Conservation (phyloP, 2,888 invertebrate genomes). For the Agriotes lineatus region DNA sequence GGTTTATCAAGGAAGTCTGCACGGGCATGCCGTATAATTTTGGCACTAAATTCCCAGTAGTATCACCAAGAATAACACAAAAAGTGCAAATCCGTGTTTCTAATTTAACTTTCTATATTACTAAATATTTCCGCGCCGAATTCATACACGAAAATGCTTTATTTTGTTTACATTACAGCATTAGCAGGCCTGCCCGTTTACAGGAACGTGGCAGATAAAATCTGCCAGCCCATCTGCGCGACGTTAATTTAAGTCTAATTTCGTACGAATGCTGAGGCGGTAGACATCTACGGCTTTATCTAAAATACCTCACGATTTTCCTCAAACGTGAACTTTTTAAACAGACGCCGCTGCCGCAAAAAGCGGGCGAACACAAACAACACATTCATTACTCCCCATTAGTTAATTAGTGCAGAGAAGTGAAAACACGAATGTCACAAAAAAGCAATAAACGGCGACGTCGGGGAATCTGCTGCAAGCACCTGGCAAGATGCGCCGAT, state of each 20-base stretch:
- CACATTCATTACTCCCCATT: constrained; percentile 40
- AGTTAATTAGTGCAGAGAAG: constrained; percentile 36
- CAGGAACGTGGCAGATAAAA: constrained; percentile 21
- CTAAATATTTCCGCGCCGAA: constrained; percentile 26
- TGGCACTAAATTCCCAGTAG: constrained; percentile 20
- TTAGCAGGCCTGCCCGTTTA: constrained; percentile 17
- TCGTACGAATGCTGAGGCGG: constrained; percentile 16
- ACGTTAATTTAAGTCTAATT: constrained; percentile 29
- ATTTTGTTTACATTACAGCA: constrained; percentile 31
- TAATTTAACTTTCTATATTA: constrained; percentile 34
- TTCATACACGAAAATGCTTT: constrained; percentile 38
- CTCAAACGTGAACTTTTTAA: constrained; percentile 19
- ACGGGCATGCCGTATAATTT: background rate
- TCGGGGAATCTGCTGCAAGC: constrained; percentile 5
- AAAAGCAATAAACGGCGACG: constrained; percentile 33
- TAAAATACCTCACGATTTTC: constrained; percentile 23
- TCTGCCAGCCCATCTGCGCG: constrained; percentile 24
- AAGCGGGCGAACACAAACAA: constrained; percentile 32
- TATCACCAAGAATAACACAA: constrained; percentile 14
- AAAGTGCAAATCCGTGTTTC: constrained; percentile 35
- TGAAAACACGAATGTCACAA: constrained; percentile 35
- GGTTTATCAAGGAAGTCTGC: too few relatives aligned
- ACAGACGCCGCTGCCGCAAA: constrained; percentile 23
- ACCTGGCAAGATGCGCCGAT: background rate
- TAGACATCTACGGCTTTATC: constrained; percentile 35